Evolutionary conservation across 92 coral and sea anemone species (phyloP).

Genomic region (Zoanthus gigantus): DNA sequence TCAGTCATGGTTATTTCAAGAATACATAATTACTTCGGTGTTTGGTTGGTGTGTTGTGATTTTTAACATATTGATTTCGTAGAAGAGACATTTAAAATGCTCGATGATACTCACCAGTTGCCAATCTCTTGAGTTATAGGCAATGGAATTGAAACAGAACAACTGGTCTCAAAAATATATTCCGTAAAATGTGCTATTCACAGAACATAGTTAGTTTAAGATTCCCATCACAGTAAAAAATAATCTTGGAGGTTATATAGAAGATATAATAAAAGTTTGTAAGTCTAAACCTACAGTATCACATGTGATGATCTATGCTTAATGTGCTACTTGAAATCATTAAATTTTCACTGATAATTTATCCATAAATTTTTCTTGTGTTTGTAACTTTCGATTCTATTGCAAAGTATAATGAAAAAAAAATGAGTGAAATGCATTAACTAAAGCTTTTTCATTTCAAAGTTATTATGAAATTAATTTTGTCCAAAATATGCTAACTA

Average conservation of each 20-base stretch:
- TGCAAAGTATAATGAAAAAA: too few relatives aligned
- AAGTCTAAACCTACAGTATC: background rate
- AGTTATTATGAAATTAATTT: too few relatives aligned
- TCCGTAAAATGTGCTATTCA: background rate
- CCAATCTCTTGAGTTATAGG: constrained; percentile 50
- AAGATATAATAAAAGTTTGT: too few relatives aligned
- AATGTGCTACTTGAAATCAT: too few relatives aligned
- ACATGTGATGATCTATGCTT: background rate
- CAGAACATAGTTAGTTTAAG: background rate
- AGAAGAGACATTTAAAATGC: background rate
- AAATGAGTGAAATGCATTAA: too few relatives aligned
- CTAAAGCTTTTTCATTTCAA: too few relatives aligned
- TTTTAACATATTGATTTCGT: background rate
- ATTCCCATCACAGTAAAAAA: background rate
- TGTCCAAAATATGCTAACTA: too few relatives aligned
- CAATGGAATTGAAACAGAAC: constrained; percentile 33
- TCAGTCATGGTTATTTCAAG: background rate
- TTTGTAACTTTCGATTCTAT: too few relatives aligned
- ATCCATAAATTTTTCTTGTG: too few relatives aligned
- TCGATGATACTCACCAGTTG: constrained; percentile 37
- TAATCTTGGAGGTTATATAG: too few relatives aligned
- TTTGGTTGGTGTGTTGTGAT: background rate
- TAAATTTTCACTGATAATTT: too few relatives aligned
- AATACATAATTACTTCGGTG: background rate
- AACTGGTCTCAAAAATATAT: background rate